Evolutionary conservation across 2,888 invertebrate genomes (phyloP), one percentile per base, ranked within the genome.

Genomic region (Pilophorus perplexus): DNA sequence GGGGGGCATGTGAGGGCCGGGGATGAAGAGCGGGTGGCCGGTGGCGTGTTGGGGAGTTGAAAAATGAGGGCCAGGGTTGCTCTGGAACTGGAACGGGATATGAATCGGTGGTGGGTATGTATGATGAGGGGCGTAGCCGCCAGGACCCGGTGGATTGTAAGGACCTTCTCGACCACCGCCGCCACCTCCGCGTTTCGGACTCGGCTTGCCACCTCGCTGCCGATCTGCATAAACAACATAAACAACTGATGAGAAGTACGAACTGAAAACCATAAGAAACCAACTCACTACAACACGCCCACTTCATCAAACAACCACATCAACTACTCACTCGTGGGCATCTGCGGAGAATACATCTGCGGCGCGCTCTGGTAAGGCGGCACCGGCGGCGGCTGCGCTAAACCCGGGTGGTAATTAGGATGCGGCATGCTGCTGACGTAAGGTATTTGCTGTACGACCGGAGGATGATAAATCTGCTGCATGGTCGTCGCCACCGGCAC

Each of bases 41-140:
- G 68, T 57, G 14, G 68, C 65, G 22, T 68, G 70, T 42, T 70
- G 68, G 5, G 68, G 33, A 27, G 64, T 52, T 5, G 70, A 54
- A 33, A 64, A 57, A 28, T 57, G 59, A 12, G 44, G 38, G 22
- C 25, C 16, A 22, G 66, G 18, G 42, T 64, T 46, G 42, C 28
- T n/a, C 20, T 48, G 25, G 40, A 62, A 44, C 48, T 22, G 22
- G 66, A 38, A 5, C 46, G 67, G 60, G 60, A 46, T 5, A 60
- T 48, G 50, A 20, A 25, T 42, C 8, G 33, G 44, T 25, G 28
- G 38, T 6, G 48, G 50, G 4, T 18, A 28, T 5, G 25, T 18
- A n/a, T 8, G 42, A 10, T 38, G 64, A n/a, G 27, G 55, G 20
- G 62, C 46, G 37, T 22, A 38, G n/a, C 37, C 37, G 18, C 42